These are phyloP conservation scores for Orchesella flavescens DNA, from an alignment of 2,888 invertebrate species.

Conservation along the genomic window DNA sequence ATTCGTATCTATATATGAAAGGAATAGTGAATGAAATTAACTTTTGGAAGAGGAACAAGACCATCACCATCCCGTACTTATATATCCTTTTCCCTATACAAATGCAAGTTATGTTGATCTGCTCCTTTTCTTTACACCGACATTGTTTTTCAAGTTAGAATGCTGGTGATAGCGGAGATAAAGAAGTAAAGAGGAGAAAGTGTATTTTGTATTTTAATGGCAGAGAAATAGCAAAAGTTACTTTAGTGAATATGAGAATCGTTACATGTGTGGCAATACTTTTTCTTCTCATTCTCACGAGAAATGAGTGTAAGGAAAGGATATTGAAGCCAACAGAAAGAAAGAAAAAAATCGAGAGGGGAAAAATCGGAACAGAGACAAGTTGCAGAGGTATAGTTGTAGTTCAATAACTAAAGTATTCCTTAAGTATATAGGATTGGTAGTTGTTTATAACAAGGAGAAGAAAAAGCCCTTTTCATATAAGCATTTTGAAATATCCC, in stretches of 20 bases:
- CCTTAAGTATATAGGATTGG: not conserved
- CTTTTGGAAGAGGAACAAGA: not conserved
- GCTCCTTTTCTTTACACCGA: not conserved
- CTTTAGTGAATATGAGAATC: constrained; percentile 5
- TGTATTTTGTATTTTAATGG: not conserved
- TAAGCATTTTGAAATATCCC: not conserved
- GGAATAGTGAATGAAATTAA: constrained; percentile 12
- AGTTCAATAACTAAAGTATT: not conserved
- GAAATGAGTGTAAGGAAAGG: constrained; percentile 33
- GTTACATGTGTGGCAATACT: constrained; percentile 20
- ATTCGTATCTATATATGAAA: not conserved
- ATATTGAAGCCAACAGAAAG: constrained; percentile 38
- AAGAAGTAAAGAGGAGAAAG: constrained; percentile 1
- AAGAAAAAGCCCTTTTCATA: not conserved
- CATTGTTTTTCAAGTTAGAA: not conserved
- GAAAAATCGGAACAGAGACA: constrained; percentile 3
- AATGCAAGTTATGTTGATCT: not conserved
- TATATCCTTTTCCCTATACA: not conserved
- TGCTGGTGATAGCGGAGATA: not conserved
- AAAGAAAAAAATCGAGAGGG: not conserved
- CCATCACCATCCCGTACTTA: not conserved
- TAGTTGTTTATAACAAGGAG: constrained; percentile 10
- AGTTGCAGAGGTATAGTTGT: not conserved
- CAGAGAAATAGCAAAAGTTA: not conserved
- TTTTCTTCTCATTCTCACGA: constrained; percentile 33